phyloP scores from a whole-genome alignment of 2,888 invertebrate species.

The Homarus gammarus region DNA sequence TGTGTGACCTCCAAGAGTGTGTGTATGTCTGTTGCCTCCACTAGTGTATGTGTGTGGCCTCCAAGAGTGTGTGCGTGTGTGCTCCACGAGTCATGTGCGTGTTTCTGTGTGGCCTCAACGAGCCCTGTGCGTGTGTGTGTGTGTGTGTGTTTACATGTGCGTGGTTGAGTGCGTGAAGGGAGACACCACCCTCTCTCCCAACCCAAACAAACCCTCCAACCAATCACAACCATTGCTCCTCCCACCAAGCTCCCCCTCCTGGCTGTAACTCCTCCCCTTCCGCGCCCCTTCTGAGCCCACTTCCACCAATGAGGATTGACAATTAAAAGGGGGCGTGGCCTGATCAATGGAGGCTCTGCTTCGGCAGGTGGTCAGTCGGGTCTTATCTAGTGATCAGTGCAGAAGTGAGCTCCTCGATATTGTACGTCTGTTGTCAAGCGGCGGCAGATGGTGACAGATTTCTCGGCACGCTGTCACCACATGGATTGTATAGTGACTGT shows the following conservation, averaged over 20 bases:
- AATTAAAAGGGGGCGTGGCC: slow-evolving; percentile 53
- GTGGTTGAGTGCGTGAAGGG: neutral
- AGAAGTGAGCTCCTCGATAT: slow-evolving; percentile 28
- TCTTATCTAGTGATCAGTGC: slow-evolving; percentile 49
- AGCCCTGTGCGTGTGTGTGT: too few relatives aligned
- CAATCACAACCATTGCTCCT: slow-evolving; percentile 17
- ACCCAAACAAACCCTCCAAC: too few relatives aligned
- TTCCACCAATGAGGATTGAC: slow-evolving; percentile 16
- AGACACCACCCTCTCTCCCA: neutral
- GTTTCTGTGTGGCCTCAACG: neutral
- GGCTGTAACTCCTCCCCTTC: slow-evolving; percentile 2
- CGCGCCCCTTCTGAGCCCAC: neutral
- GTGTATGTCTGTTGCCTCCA: too few relatives aligned
- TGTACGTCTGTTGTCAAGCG: too few relatives aligned
- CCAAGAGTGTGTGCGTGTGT: too few relatives aligned
- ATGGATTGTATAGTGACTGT: too few relatives aligned
- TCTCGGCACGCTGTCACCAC: too few relatives aligned
- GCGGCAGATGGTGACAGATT: too few relatives aligned
- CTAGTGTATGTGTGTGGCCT: too few relatives aligned
- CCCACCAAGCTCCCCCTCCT: neutral
- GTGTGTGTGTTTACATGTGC: slow-evolving; percentile 16
- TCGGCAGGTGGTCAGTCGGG: slow-evolving; percentile 51
- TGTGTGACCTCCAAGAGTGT: too few relatives aligned
- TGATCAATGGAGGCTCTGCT: slow-evolving; percentile 50
- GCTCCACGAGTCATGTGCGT: neutral